Percentiles rank a stretch among this genome's conserved stretches.
phyloP scores from a whole-genome alignment of 92 coral and sea anemone species.

The Zoanthus gigantus region DNA sequence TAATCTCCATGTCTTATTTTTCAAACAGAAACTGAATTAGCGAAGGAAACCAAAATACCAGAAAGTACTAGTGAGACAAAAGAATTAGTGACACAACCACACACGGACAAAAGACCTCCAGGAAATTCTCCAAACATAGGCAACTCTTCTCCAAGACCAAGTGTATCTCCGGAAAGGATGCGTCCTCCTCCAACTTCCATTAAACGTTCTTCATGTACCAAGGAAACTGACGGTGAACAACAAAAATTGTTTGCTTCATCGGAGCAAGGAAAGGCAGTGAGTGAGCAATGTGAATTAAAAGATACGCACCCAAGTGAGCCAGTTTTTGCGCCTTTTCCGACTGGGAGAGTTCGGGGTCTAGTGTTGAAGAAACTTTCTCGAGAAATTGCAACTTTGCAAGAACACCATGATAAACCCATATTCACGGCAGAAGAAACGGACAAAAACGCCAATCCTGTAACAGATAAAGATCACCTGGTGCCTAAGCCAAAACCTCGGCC shows the following conservation, averaged over 20 bases:
- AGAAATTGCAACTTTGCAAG: slow-evolving; percentile 31
- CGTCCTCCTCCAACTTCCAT: slow-evolving; percentile 1
- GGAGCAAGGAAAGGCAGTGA: slow-evolving; percentile 24
- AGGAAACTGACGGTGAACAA: neutral
- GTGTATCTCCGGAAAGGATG: neutral
- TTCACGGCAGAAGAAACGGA: slow-evolving; percentile 32
- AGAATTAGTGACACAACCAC: slow-evolving; percentile 1
- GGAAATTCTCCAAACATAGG: neutral
- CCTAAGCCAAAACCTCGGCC: slow-evolving; percentile 60
- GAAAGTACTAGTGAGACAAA: slow-evolving; percentile 6
- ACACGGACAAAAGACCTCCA: neutral
- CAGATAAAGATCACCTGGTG: slow-evolving; percentile 5
- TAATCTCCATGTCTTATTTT: too few species aligned
- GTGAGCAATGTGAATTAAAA: slow-evolving; percentile 18
- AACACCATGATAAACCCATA: slow-evolving; percentile 28
- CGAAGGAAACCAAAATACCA: neutral
- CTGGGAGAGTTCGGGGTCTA: slow-evolving; percentile 41
- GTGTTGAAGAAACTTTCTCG: slow-evolving; percentile 39
- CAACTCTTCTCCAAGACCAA: neutral
- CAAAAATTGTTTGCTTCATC: neutral
- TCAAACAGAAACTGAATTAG: neutral
- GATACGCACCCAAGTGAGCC: neutral
- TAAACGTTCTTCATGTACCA: neutral
- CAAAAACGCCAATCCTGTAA: neutral
- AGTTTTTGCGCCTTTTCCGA: slow-evolving; percentile 33